Base-by-base conservation (phyloP, 2,888 invertebrate genomes). In the Caenorhabditis sinica region DNA sequence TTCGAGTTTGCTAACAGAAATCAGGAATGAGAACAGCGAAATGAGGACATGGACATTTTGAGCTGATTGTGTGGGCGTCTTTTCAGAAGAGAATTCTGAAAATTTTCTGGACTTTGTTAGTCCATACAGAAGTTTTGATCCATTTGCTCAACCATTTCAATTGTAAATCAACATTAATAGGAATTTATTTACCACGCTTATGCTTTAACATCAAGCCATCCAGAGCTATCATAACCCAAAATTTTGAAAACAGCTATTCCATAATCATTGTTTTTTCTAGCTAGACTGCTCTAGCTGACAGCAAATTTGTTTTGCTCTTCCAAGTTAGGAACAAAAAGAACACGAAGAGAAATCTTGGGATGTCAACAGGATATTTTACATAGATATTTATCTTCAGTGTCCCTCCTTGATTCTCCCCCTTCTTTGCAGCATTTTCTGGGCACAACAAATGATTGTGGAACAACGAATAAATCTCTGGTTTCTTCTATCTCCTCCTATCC, bases 381-480 rank as follows among this genome's bases (percentile, higher is more conserved):
- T 65, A 65, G 23, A 63, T 65, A 65, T 65, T 45, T 65, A 65
- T 65, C 15, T 45, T 65, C 65, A 23, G 28, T 28, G 25, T 30
- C 45, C 43, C 63, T 43, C 58, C 36, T 69, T 69, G 51, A 51
- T 51, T 51, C 51, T 40, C 25, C 20, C 33, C 28, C 23, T 56
- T 60, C 23, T 53, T 58, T 36, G 25, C 40, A 40, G 20, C 33
- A 20, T 40, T 56, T 60, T n/a, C n/a, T n/a, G n/a, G 45, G 25
- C 25, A 36, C 25, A 56, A 53, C 36, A 61, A 61, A 74, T 65
- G 63, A 73, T 73, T 61, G 49, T 73, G 74, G 63, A 74, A 53
- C 74, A 75, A 40, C 65, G 65, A 65, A 66, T 75, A 75, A 75
- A 65, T 75, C 75, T 75, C 65, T 75, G 75, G 66, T 66, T 56